Base-by-base conservation (phyloP, 2,888 invertebrate species). In the Zelleria hepariella region DNA sequence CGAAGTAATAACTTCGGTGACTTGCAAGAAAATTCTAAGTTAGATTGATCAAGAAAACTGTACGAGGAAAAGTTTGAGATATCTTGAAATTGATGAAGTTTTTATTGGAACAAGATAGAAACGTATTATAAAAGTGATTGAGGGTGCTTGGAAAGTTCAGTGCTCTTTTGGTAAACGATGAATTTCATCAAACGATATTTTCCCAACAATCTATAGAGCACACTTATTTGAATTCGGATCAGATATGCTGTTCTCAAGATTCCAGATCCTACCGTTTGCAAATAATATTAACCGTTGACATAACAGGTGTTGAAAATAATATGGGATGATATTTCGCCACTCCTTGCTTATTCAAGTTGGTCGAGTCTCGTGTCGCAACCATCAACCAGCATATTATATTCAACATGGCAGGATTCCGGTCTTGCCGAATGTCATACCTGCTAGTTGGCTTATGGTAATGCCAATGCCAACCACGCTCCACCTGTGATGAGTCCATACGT, bases 1-100 rank as follows among this genome's bases (percentile, higher is more conserved):
- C n/a, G n/a, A n/a, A n/a, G n/a, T n/a, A n/a, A n/a, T 75, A 74
- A 67, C 73, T 67, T 66, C 63, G 65, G 74, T 81, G 78, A 82
- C 77, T 73, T 73, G 77, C 74, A 67, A 58, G 51, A 51, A 51
- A 51, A 51, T 51, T 8, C 51, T 20, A 42, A 42, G n/a, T 42
- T 5, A 51, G 32, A 42, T 42, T 42, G 32, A 42, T 42, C 32
- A 42, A 42, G 10, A 42, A 42, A 42, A 10, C 15, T 42, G 32
- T 42, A 2, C 15, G 4, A 42, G 32, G 15, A 42, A 15, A 10
- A 42, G 15, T 42, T 15, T 42, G 10, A 15, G 32, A 1, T 42
- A 10, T 42, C 32, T 42, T 42, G 32, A 42, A 15, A 15, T 42
- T 15, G 32, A 42, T n/a, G n/a, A n/a, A n/a, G n/a, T n/a, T n/a